Percentiles rank a stretch among this genome's conserved stretches.
phyloP scores from a whole-genome alignment of 1,140 invertebrate species.

The Nixonia krombeini region DNA sequence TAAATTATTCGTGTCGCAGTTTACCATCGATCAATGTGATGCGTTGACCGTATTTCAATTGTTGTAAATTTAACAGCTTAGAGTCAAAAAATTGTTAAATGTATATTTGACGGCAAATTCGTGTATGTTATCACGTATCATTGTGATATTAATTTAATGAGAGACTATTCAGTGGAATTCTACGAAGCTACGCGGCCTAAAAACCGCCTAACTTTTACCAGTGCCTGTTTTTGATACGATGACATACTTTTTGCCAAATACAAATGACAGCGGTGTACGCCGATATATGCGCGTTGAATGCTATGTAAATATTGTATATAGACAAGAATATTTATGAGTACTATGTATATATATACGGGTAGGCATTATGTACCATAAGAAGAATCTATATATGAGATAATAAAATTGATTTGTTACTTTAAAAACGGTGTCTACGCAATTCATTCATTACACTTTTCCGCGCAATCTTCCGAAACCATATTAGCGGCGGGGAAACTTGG shows the following conservation, averaged over 20 bases:
- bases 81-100: too few relatives aligned
- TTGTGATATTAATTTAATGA: constrained; percentile 2
- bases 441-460: too few relatives aligned
- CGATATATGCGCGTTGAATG: background rate
- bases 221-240: constrained; percentile 7
- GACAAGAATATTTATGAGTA: constrained; percentile 5
- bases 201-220: too few relatives aligned
- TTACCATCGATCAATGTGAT: too few relatives aligned
- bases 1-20: too few relatives aligned
- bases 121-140: too few relatives aligned
- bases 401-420: background rate
- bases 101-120: too few relatives aligned
- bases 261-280: constrained; percentile 5
- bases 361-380: background rate
- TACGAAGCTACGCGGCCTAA: too few relatives aligned
- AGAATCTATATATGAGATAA: background rate
- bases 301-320: constrained; percentile 19
- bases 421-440: too few relatives aligned
- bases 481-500: background rate
- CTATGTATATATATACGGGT: constrained; percentile 6
- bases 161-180: background rate
- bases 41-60: too few relatives aligned
- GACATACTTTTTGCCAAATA: background rate
- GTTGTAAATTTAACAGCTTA: too few relatives aligned
- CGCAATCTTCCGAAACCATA: background rate